Base-by-base conservation (phyloP, 2,113 vertebrate species). In the Sylvicapra grimmia region DNA sequence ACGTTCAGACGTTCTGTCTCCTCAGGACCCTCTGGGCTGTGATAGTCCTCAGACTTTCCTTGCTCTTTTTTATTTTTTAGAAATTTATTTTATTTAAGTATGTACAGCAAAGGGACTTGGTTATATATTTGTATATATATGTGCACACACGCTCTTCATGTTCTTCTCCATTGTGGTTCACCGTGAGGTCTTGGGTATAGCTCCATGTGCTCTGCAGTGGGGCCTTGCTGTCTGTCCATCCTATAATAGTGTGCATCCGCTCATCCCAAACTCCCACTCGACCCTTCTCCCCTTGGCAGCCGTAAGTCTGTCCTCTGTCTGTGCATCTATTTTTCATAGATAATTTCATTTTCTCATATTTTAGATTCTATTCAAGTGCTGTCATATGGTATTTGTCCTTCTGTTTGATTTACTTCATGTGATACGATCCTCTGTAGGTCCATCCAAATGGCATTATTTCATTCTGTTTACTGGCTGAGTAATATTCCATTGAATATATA, bases 41-140 rank as follows among this genome's bases (percentile, higher is more conserved):
- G 84, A 59, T 18, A 2, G 36, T n/a, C 65, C 25, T 80, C 51
- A 58, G 68, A 51, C 8, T 27, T 85, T 27, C n/a, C 65, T 68
- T 80, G 77, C 29, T 33, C 29, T 53, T n/a, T 33, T 33, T 47
- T 47, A 15, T 29, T 29, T 47, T 47, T 79, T 79, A 47, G 16
- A 21, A 53, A 21, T 82, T 82, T 82, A 21, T 53, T 82, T 33
- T 21, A 51, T 21, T 33, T 49, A 53, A n/a, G 49, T 40, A 13
- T 25, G 10, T 13, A 25, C 19, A 75, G 10, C 68, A 75, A 23
- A 40, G 68, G 21, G 68, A 25, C 7, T 82, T 11, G 12, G 79
- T 53, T 33, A 1, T n/a, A 12, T 33, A 10, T 18, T 5, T 8
- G 9, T 31, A 9, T 12, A 5, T 18, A 2, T 27, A 1, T 8